phyloP scores from a whole-genome alignment of 2,113 vertebrate species.

The Pelobates fuscus region DNA sequence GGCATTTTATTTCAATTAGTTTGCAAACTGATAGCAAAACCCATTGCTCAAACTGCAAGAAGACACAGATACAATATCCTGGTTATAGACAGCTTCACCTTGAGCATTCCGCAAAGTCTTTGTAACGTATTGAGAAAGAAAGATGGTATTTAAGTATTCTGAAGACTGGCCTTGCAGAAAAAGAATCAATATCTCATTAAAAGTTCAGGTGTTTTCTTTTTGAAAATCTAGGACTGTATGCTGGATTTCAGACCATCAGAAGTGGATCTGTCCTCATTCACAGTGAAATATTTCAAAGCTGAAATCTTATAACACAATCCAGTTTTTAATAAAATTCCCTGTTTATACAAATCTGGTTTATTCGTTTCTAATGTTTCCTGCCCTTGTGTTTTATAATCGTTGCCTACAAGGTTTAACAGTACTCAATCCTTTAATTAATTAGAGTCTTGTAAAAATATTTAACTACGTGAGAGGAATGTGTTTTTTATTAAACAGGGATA shows the following conservation, averaged over 20 bases:
- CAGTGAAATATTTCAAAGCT: too few relatives aligned
- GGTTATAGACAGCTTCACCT: background rate
- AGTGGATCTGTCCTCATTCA: too few relatives aligned
- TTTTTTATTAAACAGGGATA: too few relatives aligned
- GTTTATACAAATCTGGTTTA: background rate
- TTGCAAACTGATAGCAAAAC: constrained; percentile 12
- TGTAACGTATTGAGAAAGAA: constrained; percentile 13
- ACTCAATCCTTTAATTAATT: constrained; percentile 3
- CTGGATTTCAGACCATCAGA: background rate
- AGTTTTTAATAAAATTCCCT: background rate
- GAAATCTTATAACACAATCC: background rate
- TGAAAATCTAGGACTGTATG: too few relatives aligned
- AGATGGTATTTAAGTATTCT: background rate
- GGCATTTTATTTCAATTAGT: too few relatives aligned
- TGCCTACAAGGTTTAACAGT: background rate
- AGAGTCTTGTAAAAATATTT: too few relatives aligned
- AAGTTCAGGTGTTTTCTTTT: constrained; percentile 2
- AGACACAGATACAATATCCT: constrained; percentile 9
- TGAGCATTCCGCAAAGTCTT: constrained; percentile 13
- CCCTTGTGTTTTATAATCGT: background rate
- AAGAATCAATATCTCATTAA: constrained; percentile 30
- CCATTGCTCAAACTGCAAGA: background rate
- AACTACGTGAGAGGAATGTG: too few relatives aligned
- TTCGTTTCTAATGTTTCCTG: background rate
- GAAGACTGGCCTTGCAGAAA: background rate